A percentile compares a stretch with the other conserved stretches of the same genome.
Conservation (phyloP, 2,797 vertebrate species). For the Anguilla obscura region DNA sequence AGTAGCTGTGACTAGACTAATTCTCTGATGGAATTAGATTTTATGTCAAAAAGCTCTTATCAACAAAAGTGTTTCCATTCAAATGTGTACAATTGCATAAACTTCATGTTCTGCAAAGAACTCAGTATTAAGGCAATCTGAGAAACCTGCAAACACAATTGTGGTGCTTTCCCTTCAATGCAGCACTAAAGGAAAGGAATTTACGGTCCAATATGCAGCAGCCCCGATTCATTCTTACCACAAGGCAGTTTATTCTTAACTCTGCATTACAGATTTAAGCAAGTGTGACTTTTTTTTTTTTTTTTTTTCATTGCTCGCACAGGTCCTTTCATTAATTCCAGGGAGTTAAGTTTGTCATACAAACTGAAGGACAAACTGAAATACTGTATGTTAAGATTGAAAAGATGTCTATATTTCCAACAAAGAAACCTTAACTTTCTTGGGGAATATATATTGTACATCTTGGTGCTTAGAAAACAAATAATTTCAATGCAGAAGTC, state of each 20-base stretch:
- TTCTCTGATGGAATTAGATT: background rate
- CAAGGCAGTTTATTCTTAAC: slow-evolving; percentile 7
- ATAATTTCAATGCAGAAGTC: background rate
- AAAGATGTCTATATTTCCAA: background rate
- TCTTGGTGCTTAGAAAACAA: background rate
- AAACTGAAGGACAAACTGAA: background rate
- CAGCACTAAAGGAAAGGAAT: background rate
- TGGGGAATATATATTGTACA: background rate
- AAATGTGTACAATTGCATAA: background rate
- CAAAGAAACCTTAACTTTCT: background rate
- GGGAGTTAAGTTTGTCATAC: background rate
- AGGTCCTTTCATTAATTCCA: background rate
- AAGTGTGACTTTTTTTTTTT: background rate
- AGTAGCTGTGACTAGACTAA: background rate
- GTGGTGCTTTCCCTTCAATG: background rate
- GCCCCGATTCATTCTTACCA: background rate
- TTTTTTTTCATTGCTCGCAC: background rate
- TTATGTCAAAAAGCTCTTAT: background rate
- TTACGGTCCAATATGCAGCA: background rate
- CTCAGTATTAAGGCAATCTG: background rate
- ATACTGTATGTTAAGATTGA: background rate
- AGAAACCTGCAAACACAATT: background rate
- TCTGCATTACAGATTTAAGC: background rate
- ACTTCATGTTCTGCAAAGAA: background rate
- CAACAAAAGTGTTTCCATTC: background rate